Conservation (phyloP, 2,113 vertebrate species). For the Lathamus discolor region DNA sequence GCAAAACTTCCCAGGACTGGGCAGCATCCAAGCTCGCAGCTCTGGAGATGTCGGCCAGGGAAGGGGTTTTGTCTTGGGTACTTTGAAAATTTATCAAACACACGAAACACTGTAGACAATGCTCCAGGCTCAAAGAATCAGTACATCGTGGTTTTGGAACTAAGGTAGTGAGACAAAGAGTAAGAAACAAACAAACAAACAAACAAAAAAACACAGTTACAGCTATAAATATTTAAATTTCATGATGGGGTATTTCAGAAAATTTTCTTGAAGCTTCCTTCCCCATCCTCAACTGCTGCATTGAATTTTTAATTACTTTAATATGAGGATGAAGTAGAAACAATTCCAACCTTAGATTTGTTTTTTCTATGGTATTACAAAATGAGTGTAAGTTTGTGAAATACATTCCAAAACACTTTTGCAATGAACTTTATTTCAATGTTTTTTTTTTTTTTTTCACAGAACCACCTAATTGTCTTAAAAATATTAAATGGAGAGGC, state of each 20-base stretch:
- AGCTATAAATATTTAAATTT: not conserved
- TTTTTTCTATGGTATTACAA: not conserved
- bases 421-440: not conserved
- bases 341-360: not conserved
- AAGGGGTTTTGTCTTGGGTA: not conserved
- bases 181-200: not conserved
- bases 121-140: not conserved
- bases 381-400: not conserved
- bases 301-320: not conserved
- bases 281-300: not conserved
- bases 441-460: not conserved
- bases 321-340: not conserved
- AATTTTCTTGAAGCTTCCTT: not conserved
- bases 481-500: not conserved
- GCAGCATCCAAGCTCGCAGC: fast-evolving
- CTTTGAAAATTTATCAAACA: conserved; percentile 13
- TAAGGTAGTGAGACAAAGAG: conserved; percentile 17
- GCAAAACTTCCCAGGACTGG: not conserved
- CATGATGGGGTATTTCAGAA: not conserved
- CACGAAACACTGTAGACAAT: fast-evolving
- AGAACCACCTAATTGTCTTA: not conserved
- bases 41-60: not conserved
- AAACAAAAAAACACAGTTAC: not conserved
- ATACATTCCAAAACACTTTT: not conserved
- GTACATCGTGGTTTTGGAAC: not conserved